Percentiles rank a stretch among this genome's conserved stretches.
phyloP scores from a whole-genome alignment of 2,113 vertebrate genomes.

The Thalassarche chlororhynchos region DNA sequence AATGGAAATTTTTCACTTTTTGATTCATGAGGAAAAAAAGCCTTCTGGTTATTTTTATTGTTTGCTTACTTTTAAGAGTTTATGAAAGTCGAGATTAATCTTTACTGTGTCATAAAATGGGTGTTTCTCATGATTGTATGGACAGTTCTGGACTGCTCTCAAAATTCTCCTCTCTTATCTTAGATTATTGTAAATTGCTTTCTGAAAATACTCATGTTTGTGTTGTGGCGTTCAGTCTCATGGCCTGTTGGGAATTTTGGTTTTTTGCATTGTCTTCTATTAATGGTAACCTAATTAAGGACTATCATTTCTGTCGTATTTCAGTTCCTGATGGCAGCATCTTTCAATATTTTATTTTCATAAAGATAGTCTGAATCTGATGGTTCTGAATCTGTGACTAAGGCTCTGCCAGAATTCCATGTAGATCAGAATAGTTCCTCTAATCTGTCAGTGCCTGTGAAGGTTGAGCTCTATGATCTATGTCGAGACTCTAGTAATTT shows the following conservation, averaged over 20 bases:
- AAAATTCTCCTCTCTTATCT: neutral
- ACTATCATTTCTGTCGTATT: neutral
- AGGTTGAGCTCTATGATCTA: neutral
- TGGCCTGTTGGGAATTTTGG: neutral
- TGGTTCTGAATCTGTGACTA: neutral
- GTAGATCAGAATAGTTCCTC: neutral
- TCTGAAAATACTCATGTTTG: neutral
- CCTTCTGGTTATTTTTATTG: neutral
- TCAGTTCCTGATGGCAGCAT: neutral
- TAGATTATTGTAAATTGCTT: neutral
- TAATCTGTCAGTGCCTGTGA: neutral
- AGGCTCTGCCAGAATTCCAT: neutral
- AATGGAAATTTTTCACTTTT: neutral
- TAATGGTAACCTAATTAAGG: neutral
- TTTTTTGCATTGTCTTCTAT: neutral
- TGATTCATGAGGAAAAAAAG: neutral
- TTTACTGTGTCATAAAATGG: neutral
- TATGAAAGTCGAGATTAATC: neutral
- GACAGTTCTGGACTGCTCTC: neutral
- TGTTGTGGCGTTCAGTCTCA: neutral
- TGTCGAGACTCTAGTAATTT: neutral
- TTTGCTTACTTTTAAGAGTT: neutral
- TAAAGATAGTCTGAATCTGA: neutral
- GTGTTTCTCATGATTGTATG: neutral
- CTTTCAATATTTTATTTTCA: neutral